A percentile compares a stretch with the other conserved stretches of the same genome.
Evolutionary conservation across 2,888 invertebrate genomes (phyloP).

Genomic region (Harpalus rubripes): DNA sequence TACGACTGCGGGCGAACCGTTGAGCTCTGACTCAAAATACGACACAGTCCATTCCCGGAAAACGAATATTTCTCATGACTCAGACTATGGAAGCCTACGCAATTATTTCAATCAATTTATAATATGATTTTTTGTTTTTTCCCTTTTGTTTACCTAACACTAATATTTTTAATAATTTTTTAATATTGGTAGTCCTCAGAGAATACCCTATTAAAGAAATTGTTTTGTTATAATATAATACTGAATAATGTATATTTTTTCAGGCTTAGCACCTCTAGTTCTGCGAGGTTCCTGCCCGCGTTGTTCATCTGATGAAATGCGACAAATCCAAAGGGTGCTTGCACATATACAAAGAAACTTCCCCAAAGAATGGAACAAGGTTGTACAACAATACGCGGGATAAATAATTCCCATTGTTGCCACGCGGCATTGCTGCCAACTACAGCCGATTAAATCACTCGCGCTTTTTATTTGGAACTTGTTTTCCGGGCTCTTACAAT

Average conservation of each 20-base stretch:
- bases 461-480: conserved; percentile 51
- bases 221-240: background rate
- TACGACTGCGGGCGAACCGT: too few relatives aligned
- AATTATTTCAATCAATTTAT: too few relatives aligned
- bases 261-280: conserved; percentile 87
- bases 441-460: conserved; percentile 61
- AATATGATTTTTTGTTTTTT: too few relatives aligned
- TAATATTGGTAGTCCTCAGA: too few relatives aligned
- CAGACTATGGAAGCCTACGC: too few relatives aligned
- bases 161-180: too few relatives aligned
- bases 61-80: too few relatives aligned
- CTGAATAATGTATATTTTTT: conserved; percentile 71
- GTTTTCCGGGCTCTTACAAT: background rate
- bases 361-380: conserved; percentile 88
- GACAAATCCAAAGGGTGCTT: conserved; percentile 87
- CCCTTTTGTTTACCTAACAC: too few relatives aligned
- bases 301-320: conserved; percentile 84
- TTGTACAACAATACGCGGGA: conserved; percentile 85
- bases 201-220: too few relatives aligned
- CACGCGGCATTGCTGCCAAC: conserved; percentile 55
- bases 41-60: too few relatives aligned
- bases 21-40: too few relatives aligned
- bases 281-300: conserved; percentile 87
- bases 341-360: conserved; percentile 87
- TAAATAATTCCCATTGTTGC: conserved; percentile 71